Conservation (phyloP, 2,797 vertebrate genomes). For the Coendou prehensilis region DNA sequence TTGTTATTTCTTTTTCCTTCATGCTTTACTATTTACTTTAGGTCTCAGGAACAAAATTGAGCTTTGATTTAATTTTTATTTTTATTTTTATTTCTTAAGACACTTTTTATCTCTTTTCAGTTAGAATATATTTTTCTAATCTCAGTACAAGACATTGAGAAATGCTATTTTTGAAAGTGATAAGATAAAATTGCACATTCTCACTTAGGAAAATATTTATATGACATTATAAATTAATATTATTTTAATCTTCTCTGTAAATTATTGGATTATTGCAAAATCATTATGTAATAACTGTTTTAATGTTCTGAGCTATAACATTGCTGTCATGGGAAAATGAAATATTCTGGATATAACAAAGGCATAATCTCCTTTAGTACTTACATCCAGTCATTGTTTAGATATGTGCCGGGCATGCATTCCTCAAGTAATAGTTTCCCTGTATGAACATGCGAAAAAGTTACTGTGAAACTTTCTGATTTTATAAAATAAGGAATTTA, state of each 20-base stretch:
- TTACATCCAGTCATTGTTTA: not conserved
- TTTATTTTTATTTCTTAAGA: constrained; percentile 59
- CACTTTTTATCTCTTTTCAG: not conserved
- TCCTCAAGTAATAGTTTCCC: not conserved
- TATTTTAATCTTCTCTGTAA: constrained; percentile 9
- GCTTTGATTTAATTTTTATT: constrained; percentile 8
- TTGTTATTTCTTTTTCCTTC: constrained; percentile 19
- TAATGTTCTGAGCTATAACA: not conserved
- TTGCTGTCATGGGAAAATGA: not conserved
- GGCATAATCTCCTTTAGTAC: not conserved
- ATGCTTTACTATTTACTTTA: not conserved
- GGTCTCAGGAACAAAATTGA: not conserved
- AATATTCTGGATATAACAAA: not conserved
- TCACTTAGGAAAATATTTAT: not conserved
- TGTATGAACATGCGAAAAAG: not conserved
- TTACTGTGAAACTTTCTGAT: not conserved
- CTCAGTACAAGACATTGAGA: not conserved
- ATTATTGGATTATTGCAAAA: constrained; percentile 42
- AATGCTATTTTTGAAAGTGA: constrained; percentile 26
- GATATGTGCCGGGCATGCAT: not conserved
- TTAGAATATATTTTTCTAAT: constrained; percentile 35
- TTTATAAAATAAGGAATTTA: not conserved
- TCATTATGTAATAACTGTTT: not conserved
- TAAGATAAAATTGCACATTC: constrained; percentile 26
- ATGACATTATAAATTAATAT: constrained; percentile 28